A percentile compares a stretch with the other conserved stretches of the same genome.
phyloP scores from a whole-genome alignment of 1,140 invertebrate species.

The Dreissena rostriformis region DNA sequence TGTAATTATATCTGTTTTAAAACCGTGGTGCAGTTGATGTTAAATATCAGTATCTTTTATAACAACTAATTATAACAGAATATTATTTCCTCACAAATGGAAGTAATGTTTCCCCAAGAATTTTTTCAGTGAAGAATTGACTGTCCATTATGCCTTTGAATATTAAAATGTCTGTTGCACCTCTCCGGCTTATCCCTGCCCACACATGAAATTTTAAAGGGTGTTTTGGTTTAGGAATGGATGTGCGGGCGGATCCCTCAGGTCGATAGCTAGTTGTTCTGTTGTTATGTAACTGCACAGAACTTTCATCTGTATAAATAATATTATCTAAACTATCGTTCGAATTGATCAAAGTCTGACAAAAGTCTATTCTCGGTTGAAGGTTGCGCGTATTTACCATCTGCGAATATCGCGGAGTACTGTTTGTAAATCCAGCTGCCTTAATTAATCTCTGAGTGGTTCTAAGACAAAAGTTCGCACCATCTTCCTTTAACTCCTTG shows the following conservation, averaged over 20 bases:
- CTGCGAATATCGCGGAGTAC: too few relatives aligned
- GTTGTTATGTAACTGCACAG: slow-evolving; percentile 9
- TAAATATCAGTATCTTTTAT: slow-evolving; percentile 42
- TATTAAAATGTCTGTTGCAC: too few relatives aligned
- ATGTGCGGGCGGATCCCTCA: background rate
- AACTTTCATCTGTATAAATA: slow-evolving; percentile 7
- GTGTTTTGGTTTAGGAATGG: background rate
- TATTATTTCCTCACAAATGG: background rate
- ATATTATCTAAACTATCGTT: background rate
- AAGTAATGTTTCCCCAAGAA: background rate
- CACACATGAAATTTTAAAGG: slow-evolving; percentile 15
- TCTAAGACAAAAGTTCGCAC: too few relatives aligned
- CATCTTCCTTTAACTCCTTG: too few relatives aligned
- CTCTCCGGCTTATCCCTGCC: too few relatives aligned
- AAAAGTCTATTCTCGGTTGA: too few relatives aligned
- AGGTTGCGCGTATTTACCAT: too few relatives aligned
- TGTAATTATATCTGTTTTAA: too few relatives aligned
- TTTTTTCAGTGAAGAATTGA: slow-evolving; percentile 1
- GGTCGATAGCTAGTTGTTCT: background rate
- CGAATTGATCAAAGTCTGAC: too few relatives aligned
- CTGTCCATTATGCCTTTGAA: slow-evolving; percentile 34
- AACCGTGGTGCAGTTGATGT: slow-evolving; percentile 2
- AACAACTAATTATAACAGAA: slow-evolving; percentile 14
- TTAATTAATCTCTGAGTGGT: too few relatives aligned
- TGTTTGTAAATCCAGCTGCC: too few relatives aligned